A percentile compares a stretch with the other conserved stretches of the same genome.
Conservation (phyloP, 2,113 vertebrate species). For the Pontoporia blainvillei region DNA sequence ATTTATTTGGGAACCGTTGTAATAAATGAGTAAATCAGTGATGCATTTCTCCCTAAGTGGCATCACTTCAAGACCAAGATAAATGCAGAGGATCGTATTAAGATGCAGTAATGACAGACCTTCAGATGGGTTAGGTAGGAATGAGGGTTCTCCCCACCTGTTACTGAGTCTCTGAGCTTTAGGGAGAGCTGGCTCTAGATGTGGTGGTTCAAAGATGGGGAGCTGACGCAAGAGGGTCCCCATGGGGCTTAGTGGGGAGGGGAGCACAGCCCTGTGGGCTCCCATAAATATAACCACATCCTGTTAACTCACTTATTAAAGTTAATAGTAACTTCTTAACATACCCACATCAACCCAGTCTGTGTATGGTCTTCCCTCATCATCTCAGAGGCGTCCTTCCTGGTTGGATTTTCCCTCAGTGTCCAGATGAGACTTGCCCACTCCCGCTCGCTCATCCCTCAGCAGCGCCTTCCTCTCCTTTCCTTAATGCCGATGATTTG, state of each 20-base stretch:
- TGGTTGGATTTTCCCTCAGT: rapidly evolving
- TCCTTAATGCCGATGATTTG: background rate
- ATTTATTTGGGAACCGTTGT: rapidly evolving
- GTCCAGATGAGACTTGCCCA: rapidly evolving
- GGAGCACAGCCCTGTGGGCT: background rate
- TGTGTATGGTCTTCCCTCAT: background rate
- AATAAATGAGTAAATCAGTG: background rate
- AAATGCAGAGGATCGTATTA: background rate
- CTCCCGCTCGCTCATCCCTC: rapidly evolving
- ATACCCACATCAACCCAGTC: background rate
- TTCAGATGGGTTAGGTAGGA: background rate
- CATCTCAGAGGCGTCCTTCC: background rate
- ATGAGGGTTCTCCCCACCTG: no score
- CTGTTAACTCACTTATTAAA: background rate
- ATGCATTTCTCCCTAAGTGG: rapidly evolving
- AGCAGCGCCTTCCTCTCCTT: no score
- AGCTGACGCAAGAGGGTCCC: background rate
- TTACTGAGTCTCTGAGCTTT: background rate
- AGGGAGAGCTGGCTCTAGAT: background rate
- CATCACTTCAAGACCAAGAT: background rate
- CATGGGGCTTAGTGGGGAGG: background rate
- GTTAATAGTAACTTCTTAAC: background rate
- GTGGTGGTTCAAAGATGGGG: background rate
- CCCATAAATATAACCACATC: background rate
- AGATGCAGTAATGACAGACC: rapidly evolving